Evolutionary conservation across 2,888 invertebrate genomes (phyloP).

Genomic region (Palloptera scutellata): DNA sequence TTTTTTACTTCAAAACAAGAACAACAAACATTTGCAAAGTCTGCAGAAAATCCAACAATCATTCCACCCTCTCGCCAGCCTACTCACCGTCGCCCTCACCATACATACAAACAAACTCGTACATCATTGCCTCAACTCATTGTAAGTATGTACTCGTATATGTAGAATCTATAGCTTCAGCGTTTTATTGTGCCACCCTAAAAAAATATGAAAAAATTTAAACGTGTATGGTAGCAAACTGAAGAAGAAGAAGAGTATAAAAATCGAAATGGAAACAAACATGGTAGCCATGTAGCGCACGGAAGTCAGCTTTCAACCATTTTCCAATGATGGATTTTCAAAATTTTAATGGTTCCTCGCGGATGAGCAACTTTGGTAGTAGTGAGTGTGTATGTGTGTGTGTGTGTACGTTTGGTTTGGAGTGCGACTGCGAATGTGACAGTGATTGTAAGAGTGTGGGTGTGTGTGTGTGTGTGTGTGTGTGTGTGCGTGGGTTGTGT

Average conservation of each 20-base stretch:
- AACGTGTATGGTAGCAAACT: too few relatives aligned
- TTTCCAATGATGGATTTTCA: slow-evolving; percentile 61
- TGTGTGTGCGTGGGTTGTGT: slow-evolving; percentile 1
- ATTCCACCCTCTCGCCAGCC: too few relatives aligned
- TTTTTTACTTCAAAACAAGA: too few relatives aligned
- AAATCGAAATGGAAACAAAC: slow-evolving; percentile 44
- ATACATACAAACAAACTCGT: too few relatives aligned
- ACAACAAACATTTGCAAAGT: slow-evolving; percentile 10
- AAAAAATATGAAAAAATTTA: slow-evolving; percentile 6
- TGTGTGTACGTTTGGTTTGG: slow-evolving; percentile 38
- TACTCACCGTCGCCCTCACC: not conserved
- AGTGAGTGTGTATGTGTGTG: slow-evolving; percentile 40
- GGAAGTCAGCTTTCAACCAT: slow-evolving; percentile 53
- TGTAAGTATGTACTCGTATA: not conserved
- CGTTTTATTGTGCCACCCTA: slow-evolving; percentile 4
- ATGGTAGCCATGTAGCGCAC: slow-evolving; percentile 49
- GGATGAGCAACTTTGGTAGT: slow-evolving; percentile 57
- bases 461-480: not conserved
- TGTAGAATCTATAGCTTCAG: not conserved
- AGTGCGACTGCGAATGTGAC: slow-evolving; percentile 14
- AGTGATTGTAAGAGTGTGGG: not conserved
- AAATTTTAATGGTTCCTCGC: slow-evolving; percentile 62
- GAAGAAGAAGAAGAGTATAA: slow-evolving; percentile 12
- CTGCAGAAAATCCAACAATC: not conserved
- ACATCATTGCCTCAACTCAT: not conserved